phyloP scores from a whole-genome alignment of 2,888 invertebrate genomes.

The Drosophila anomelani region DNA sequence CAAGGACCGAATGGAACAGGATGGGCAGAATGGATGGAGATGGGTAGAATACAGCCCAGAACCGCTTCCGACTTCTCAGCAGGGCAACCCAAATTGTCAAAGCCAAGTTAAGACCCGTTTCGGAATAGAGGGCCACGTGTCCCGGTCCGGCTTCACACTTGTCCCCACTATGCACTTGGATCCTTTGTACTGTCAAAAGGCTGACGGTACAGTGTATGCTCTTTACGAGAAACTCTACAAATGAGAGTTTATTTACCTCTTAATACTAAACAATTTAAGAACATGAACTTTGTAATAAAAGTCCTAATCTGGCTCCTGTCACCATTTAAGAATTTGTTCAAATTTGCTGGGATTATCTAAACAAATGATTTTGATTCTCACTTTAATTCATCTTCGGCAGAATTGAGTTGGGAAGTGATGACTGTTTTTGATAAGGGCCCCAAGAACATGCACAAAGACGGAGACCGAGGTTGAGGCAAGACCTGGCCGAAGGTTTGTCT shows the following conservation, averaged over 20 bases:
- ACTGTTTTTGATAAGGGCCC: slow-evolving; percentile 59
- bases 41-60: slow-evolving; percentile 24
- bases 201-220: slow-evolving; percentile 38
- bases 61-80: slow-evolving; percentile 43
- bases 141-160: slow-evolving; percentile 49
- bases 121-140: slow-evolving; percentile 61
- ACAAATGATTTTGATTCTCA: background rate
- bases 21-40: slow-evolving; percentile 1
- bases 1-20: slow-evolving; percentile 22
- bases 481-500: slow-evolving; percentile 46
- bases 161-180: slow-evolving; percentile 47
- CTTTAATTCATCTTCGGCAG: background rate
- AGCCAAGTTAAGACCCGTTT: slow-evolving; percentile 67
- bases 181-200: slow-evolving; percentile 63
- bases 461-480: slow-evolving; percentile 14
- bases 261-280: background rate
- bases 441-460: slow-evolving; percentile 39
- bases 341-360: background rate
- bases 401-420: slow-evolving; percentile 11
- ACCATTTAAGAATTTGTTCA: background rate
- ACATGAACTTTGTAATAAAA: background rate
- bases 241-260: background rate
- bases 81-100: slow-evolving; percentile 41
- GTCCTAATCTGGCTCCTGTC: no score
- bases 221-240: background rate